Conservation (phyloP, 2,113 vertebrate species). For the Tachysurus vachellii region DNA sequence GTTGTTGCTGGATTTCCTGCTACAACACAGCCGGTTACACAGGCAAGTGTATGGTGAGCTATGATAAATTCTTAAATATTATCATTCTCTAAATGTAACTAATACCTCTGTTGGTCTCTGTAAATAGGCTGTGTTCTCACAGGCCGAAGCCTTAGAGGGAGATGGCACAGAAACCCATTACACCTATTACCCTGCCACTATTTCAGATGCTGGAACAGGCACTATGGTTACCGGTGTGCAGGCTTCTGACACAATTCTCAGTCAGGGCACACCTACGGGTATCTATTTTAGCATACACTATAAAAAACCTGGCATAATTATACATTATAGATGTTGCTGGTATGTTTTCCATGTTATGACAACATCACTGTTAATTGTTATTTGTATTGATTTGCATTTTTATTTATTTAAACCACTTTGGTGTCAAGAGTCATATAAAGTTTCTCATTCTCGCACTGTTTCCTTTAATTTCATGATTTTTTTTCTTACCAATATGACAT, state of each 20-base stretch:
- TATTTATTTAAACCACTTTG: not conserved
- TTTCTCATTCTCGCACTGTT: not conserved
- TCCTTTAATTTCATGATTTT: no score
- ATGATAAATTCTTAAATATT: not conserved
- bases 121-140: slow-evolving; percentile 75
- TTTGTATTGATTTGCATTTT: not conserved
- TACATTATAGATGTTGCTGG: not conserved
- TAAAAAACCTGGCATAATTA: not conserved
- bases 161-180: slow-evolving; percentile 75
- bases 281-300: not conserved
- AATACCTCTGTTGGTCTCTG: not conserved
- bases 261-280: slow-evolving; percentile 76
- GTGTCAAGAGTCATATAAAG: not conserved
- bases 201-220: slow-evolving; percentile 71
- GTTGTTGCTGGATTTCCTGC: slow-evolving; percentile 83
- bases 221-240: slow-evolving; percentile 79
- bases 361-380: not conserved
- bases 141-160: slow-evolving; percentile 73
- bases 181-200: slow-evolving; percentile 76
- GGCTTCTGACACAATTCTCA: slow-evolving; percentile 71
- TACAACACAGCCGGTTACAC: slow-evolving; percentile 82
- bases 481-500: not conserved
- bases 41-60: slow-evolving; percentile 68
- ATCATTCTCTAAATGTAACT: not conserved
- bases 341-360: no score